Conservation (phyloP, 2,888 invertebrate species). For the Dynastes hyllus region DNA sequence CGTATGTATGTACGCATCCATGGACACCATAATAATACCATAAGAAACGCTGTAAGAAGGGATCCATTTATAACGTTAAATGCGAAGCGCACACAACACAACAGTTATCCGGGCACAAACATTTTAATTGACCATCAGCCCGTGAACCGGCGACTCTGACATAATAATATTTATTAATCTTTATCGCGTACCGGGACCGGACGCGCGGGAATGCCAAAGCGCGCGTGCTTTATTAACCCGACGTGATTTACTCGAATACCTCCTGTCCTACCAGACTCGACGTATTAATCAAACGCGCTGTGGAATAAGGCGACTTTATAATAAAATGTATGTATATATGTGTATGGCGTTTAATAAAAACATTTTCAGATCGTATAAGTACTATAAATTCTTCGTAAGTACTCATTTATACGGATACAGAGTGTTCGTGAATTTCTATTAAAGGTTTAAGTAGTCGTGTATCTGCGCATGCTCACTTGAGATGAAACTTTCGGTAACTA, state of each 20-base stretch:
- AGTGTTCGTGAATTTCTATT: no score
- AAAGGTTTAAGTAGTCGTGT: no score
- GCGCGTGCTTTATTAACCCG: conserved; percentile 48
- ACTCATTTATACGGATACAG: no score
- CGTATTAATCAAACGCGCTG: conserved; percentile 51
- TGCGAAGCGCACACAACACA: conserved; percentile 15
- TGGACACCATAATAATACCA: no score
- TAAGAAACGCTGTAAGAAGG: no score
- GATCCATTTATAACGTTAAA: neutral
- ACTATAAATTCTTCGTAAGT: no score
- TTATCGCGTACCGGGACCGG: conserved; percentile 51
- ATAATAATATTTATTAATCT: conserved; percentile 62
- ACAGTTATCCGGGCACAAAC: conserved; percentile 49
- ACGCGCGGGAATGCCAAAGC: conserved; percentile 53
- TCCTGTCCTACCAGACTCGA: conserved; percentile 52
- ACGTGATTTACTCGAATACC: conserved; percentile 55
- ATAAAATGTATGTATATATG: neutral
- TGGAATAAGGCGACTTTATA: conserved; percentile 14
- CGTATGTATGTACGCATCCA: no score
- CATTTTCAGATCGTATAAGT: conserved; percentile 15
- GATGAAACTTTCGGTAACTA: no score
- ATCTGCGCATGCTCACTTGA: no score
- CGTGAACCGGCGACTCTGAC: conserved; percentile 60
- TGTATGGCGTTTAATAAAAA: conserved; percentile 8
- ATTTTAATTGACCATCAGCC: conserved; percentile 61